Conservation (phyloP, 2,113 vertebrate species). For the Cebidichthys violaceus region DNA sequence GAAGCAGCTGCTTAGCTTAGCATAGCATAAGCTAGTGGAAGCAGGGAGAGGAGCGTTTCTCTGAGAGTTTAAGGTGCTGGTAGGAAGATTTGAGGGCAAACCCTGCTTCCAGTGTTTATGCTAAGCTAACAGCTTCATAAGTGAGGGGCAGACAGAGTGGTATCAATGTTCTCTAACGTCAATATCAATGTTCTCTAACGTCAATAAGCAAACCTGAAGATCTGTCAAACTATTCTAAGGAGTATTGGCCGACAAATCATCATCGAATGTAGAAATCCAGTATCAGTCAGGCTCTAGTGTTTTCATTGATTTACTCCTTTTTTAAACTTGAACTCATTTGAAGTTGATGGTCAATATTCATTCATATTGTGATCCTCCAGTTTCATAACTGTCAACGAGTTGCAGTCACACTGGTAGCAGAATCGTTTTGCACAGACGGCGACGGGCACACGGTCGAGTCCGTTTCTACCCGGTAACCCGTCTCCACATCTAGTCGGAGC, state of each 20-base stretch:
- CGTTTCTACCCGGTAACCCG: background rate
- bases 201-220: no score
- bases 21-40: background rate
- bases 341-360: background rate
- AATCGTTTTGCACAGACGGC: constrained; percentile 52
- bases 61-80: no score
- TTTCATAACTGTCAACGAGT: background rate
- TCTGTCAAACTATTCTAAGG: background rate
- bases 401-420: constrained; percentile 38
- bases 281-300: background rate
- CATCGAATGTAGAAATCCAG: background rate
- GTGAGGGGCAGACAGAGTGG: background rate
- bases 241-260: background rate
- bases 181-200: background rate
- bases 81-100: background rate
- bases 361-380: constrained; percentile 18
- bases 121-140: background rate
- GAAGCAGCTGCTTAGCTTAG: no score
- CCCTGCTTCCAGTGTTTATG: background rate
- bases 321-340: constrained; percentile 4
- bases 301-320: constrained; percentile 6
- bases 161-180: background rate
- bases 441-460: background rate
- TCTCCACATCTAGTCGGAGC: constrained; percentile 6
- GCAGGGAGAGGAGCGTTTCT: no score